These are phyloP conservation scores for Coracias cyanogaster DNA, from an alignment of 2,797 vertebrate species.

Conservation along the genomic window DNA sequence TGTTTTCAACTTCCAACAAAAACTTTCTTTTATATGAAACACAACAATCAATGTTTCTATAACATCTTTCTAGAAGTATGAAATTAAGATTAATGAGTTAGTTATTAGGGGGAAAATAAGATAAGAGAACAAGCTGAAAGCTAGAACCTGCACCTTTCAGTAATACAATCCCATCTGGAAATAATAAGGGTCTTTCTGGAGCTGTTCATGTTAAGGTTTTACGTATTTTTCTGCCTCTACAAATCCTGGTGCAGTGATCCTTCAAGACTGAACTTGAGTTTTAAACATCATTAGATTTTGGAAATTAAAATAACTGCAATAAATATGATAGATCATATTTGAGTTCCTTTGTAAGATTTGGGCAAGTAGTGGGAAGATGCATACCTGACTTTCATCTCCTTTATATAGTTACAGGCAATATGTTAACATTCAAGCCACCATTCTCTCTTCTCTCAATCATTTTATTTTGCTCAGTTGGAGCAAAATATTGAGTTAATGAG, in stretches of 20 bases:
- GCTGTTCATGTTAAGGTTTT: rapidly evolving
- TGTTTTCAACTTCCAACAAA: not conserved
- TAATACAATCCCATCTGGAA: not conserved
- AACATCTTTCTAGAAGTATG: not conserved
- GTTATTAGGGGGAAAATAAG: not conserved
- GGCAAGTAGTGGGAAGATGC: not conserved
- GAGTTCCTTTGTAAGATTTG: not conserved
- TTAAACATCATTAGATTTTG: not conserved
- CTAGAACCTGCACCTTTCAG: not conserved
- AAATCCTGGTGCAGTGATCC: not conserved
- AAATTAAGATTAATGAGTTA: not conserved
- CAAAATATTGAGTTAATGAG: not conserved
- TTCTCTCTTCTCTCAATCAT: not conserved
- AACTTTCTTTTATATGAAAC: not conserved
- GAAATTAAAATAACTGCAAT: not conserved
- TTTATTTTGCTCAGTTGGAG: not conserved
- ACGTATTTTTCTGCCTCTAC: not conserved
- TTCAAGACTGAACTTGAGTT: not conserved
- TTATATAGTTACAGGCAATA: not conserved
- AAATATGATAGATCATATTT: not conserved
- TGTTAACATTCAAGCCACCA: not conserved
- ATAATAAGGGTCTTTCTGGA: not conserved
- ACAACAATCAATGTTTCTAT: not conserved
- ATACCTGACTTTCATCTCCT: not conserved
- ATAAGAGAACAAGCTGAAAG: not conserved